Evolutionary conservation across 2,888 invertebrate genomes (phyloP).

Genomic region (Tyria jacobaeae): DNA sequence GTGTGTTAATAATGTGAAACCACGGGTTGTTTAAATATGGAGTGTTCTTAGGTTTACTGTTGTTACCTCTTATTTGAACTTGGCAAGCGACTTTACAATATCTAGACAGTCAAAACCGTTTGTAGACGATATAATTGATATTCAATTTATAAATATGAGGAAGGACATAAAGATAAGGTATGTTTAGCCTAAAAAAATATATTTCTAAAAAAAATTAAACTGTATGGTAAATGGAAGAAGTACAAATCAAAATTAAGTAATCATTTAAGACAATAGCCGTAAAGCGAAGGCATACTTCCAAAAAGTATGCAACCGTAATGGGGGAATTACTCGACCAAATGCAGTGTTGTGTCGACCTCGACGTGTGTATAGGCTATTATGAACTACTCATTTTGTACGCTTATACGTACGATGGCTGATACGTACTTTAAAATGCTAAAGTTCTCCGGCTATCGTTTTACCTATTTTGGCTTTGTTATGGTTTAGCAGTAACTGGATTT

Average conservation of each 20-base stretch:
- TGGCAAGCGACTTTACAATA: too few relatives aligned
- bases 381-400: conserved; percentile 48
- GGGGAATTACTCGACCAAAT: conserved; percentile 52
- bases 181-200: too few relatives aligned
- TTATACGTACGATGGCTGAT: conserved; percentile 51
- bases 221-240: too few relatives aligned
- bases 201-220: too few relatives aligned
- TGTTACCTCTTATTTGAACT: too few relatives aligned
- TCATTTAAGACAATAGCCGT: conserved; percentile 6
- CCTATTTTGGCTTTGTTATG: conserved; percentile 26
- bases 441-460: conserved; percentile 24
- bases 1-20: conserved; percentile 1
- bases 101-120: too few relatives aligned
- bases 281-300: conserved; percentile 25
- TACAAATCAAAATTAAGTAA: background rate
- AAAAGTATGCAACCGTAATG: conserved; percentile 51
- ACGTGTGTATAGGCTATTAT: conserved; percentile 48
- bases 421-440: conserved; percentile 51
- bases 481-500: too few relatives aligned
- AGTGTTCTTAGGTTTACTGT: background rate
- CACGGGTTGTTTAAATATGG: background rate
- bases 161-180: too few relatives aligned
- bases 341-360: conserved; percentile 34
- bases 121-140: too few relatives aligned
- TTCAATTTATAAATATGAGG: too few relatives aligned